Base-by-base conservation (phyloP, 2,797 vertebrate species). In the Halcyon chelicuti region DNA sequence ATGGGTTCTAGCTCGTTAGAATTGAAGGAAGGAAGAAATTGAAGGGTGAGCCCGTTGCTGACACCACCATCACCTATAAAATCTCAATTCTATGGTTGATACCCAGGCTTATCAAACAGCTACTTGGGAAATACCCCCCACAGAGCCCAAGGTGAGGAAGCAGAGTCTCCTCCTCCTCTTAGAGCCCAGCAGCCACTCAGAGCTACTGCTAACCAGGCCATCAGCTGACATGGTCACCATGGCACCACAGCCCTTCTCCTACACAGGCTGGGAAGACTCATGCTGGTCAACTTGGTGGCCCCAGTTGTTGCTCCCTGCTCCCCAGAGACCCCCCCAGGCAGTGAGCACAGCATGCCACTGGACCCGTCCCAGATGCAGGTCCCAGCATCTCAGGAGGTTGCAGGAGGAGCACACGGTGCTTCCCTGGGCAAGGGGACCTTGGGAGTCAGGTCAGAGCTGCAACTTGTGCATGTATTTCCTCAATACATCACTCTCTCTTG, bases 211-310 rank as follows among this genome's bases (percentile, higher is more conserved):
- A 72, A 39, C 19, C n/a, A 8, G 37, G 22, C 23, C 3, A 1
- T 18, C 3, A 3, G 14, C 51, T 44, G 25, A 22, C 0, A 0
- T 2, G 37, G 52, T 47, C 54, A 54, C 33, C 22, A 16, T 15
- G n/a, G 13, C 40, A 75, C 33, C 2, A 3, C 37, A 72, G 25
- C 21, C 72, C 20, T 40, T 46, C 71, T 66, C 31, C 28, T 44
- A 47, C 1, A 0, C 28, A 19, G 29, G 52, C 12, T 23, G 13
- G 31, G 26, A 78, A 77, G 33, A 62, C 8, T 60, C 1, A 2
- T 26, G 16, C 22, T 0, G 0, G 51, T 20, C 44, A 92, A 31
- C 4, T 31, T 29, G 5, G 62, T 22, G 20, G 31, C 25, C 10
- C 2, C 2, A 2, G 29, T 9, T 8, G 3, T 3, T 5, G 18